Evolutionary conservation across 2,888 invertebrate species (phyloP), one percentile per base, ranked within the genome.

Genomic region (Sinotaia quadrata): DNA sequence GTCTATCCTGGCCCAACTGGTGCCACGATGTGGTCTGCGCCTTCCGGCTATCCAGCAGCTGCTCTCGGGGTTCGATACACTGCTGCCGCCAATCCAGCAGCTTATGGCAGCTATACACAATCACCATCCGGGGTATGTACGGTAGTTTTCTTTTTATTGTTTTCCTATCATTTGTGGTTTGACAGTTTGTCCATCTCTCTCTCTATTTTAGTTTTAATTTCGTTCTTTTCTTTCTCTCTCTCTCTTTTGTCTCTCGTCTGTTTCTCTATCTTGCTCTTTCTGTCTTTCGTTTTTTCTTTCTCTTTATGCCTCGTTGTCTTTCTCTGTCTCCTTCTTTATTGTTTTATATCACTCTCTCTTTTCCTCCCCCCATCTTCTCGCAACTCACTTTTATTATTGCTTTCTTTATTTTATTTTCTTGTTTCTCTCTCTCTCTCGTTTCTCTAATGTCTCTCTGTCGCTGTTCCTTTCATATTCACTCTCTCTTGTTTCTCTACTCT

Each of bases 91-190:
- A 44, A 59, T 31, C 59, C 59, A 1, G 59, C 59, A 27, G 59
- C 59, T 2, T 59, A 59, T 29, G 59, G 59, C 4, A 59, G 59
- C 29, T 59, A 59, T 44, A 59, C 41, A 29, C 59, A 59, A 44
- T 29, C 27, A 18, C 58, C 58, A 24, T 10, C 58, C 8, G 24
- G 15, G 31, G 59, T 59, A 44, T 18, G 59, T 59, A 10, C 7
- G 18, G 21, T 4, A 5, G 31, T 5, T 57, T 10, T 57, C 10
- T 57, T 12, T 57, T 12, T 57, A 18, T 57, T n/a, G 31, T 4
- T 58, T 21, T 58, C 4, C 10, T n/a, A n/a, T n/a, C 10, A n/a
- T 31, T 56, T 31, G 1, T 31, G 8, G n/a, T 27, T 7, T 56
- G 7, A 12, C 29, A 10, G 29, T 52, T 10, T 52, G 10, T 21